A percentile compares a stretch with the other conserved stretches of the same genome.
These are phyloP conservation scores for Coregonus suidteri DNA, from an alignment of 2,797 vertebrate genomes.

Conservation along the genomic window DNA sequence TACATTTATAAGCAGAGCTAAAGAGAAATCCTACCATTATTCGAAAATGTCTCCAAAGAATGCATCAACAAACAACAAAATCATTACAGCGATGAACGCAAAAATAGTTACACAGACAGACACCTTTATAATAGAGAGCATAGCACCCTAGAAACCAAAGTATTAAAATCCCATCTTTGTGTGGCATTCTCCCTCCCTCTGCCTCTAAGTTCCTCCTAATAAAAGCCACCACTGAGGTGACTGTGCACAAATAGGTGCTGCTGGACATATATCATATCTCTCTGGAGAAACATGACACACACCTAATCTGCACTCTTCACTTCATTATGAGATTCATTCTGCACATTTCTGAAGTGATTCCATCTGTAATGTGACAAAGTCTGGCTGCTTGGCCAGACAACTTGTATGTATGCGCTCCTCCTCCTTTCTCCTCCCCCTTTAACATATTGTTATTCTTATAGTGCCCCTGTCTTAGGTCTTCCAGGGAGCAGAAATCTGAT, in stretches of 20 bases:
- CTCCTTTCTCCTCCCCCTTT: constrained; percentile 33
- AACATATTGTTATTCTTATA: constrained; percentile 77
- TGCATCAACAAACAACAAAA: constrained; percentile 34
- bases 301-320: constrained; percentile 92
- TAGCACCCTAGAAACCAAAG: constrained; percentile 90
- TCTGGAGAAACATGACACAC: constrained; percentile 95
- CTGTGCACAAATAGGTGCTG: constrained; percentile 91
- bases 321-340: constrained; percentile 99
- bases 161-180: constrained; percentile 91
- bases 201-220: constrained; percentile 92
- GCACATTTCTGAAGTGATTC: constrained; percentile 92
- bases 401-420: constrained; percentile 85
- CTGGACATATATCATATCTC: constrained; percentile 93
- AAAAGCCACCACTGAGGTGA: constrained; percentile 94
- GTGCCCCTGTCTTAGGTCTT: constrained; percentile 69
- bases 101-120: constrained; percentile 58
- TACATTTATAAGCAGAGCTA: constrained; percentile 65
- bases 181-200: constrained; percentile 75
- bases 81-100: constrained; percentile 52
- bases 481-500: constrained; percentile 85
- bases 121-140: constrained; percentile 75
- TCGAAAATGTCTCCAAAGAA: background rate
- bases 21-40: constrained; percentile 51
- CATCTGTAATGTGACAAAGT: constrained; percentile 93
- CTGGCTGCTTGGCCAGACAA: constrained; percentile 86